Conservation (phyloP, 2,888 invertebrate species). For the Pammene aurita region DNA sequence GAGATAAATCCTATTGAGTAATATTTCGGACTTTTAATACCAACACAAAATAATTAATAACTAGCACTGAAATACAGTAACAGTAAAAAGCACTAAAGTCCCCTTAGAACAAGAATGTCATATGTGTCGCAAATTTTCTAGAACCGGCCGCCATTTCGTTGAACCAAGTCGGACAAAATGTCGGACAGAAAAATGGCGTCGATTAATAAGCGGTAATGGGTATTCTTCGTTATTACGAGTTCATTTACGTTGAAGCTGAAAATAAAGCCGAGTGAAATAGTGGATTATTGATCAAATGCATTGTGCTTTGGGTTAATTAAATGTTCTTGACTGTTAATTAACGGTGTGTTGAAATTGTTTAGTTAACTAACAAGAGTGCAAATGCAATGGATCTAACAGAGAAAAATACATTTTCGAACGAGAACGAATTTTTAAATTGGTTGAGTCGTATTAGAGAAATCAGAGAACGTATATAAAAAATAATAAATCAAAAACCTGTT, state of each 20-base stretch:
- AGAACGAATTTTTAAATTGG: too few relatives aligned
- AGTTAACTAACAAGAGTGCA: too few relatives aligned
- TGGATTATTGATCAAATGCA: slow-evolving; percentile 23
- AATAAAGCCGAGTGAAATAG: slow-evolving; percentile 11
- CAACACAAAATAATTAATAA: slow-evolving; percentile 17
- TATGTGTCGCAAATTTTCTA: not conserved
- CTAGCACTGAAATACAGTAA: slow-evolving; percentile 14
- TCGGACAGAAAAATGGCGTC: slow-evolving; percentile 18
- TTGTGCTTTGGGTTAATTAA: not conserved
- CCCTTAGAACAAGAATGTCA: not conserved
- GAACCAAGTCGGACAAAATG: not conserved
- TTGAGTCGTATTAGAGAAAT: too few relatives aligned
- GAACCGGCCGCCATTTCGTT: slow-evolving; percentile 9
- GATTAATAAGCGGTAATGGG: slow-evolving; percentile 23
- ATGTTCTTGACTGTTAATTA: not conserved
- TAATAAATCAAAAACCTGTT: too few relatives aligned
- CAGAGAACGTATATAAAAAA: too few relatives aligned
- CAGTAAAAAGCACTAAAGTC: slow-evolving; percentile 18
- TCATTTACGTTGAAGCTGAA: slow-evolving; percentile 24
- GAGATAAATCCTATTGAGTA: slow-evolving; percentile 1
- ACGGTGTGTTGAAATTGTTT: not conserved
- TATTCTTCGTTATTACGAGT: slow-evolving; percentile 27
- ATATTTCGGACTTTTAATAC: slow-evolving; percentile 6
- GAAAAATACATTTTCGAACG: too few relatives aligned
- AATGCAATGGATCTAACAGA: too few relatives aligned